A percentile compares a stretch with the other conserved stretches of the same genome.
Evolutionary conservation across 2,888 invertebrate species (phyloP).

Genomic region (Mythimna albipuncta): DNA sequence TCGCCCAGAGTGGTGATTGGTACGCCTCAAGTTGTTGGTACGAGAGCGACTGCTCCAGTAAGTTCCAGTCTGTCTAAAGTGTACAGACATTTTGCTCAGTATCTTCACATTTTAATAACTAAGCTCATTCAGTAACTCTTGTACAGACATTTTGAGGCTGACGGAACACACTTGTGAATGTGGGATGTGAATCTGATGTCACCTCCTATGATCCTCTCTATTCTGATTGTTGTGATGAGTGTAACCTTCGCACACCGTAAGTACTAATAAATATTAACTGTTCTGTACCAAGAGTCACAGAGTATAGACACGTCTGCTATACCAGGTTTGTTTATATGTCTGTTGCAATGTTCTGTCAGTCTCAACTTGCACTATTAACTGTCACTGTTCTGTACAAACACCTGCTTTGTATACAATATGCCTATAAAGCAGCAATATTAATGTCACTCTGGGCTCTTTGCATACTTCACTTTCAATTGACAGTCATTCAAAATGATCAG

Average conservation of each 20-base stretch:
- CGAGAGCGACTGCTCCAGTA: constrained; percentile 95
- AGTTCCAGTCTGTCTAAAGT: constrained; percentile 73
- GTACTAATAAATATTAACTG: constrained; percentile 44
- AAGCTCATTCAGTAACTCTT: constrained; percentile 62
- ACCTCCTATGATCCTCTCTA: constrained; percentile 50
- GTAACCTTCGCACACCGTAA: constrained; percentile 39
- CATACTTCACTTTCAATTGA: constrained; percentile 46
- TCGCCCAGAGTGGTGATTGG: constrained; percentile 96
- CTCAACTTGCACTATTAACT: constrained; percentile 66
- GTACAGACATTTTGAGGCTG: constrained; percentile 69
- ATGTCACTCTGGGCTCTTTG: constrained; percentile 56
- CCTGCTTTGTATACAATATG: constrained; percentile 64
- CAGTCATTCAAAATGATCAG: constrained; percentile 46
- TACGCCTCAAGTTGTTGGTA: constrained; percentile 95
- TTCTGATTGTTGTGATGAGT: constrained; percentile 42
- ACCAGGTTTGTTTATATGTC: constrained; percentile 68
- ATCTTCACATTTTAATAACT: constrained; percentile 58
- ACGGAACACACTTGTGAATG: constrained; percentile 62
- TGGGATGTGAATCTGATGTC: constrained; percentile 57
- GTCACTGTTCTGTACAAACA: constrained; percentile 58
- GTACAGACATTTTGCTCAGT: constrained; percentile 65
- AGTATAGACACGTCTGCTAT: constrained; percentile 63
- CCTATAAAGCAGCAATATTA: constrained; percentile 53
- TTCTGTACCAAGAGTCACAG: constrained; percentile 57
- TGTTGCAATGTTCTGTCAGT: constrained; percentile 68